phyloP scores from a whole-genome alignment of 2,888 invertebrate species.

The Laspeyria flexula region DNA sequence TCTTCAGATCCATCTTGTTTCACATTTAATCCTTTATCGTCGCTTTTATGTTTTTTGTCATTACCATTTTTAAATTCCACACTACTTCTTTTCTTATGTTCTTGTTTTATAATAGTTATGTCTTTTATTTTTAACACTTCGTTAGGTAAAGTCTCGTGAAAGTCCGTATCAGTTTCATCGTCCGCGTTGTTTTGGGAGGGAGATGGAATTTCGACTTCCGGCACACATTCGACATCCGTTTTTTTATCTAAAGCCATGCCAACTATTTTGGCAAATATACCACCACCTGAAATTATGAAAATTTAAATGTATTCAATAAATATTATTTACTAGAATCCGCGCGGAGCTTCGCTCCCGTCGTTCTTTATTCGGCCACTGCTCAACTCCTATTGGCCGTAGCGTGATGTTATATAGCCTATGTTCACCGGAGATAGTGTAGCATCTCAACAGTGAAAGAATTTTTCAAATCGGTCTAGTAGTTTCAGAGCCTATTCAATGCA shows the following conservation, averaged over 20 bases:
- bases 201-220: conserved; percentile 48
- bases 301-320: no score
- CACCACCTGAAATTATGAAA: conserved; percentile 63
- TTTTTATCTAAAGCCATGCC: conserved; percentile 87
- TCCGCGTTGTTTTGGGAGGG: conserved; percentile 76
- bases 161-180: conserved; percentile 90
- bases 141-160: conserved; percentile 89
- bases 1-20: conserved; percentile 57
- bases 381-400: no score
- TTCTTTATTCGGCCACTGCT: no score
- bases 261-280: conserved; percentile 86
- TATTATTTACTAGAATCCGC: no score
- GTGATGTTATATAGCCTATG: no score
- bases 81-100: conserved; percentile 56
- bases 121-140: conserved; percentile 86
- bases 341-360: no score
- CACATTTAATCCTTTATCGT: conserved; percentile 50
- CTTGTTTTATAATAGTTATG: conserved; percentile 60
- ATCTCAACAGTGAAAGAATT: no score
- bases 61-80: conserved; percentile 63
- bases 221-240: conserved; percentile 83
- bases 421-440: no score
- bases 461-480: no score
- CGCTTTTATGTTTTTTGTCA: conserved; percentile 40
- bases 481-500: no score